Percentiles rank a stretch among this genome's conserved stretches.
These are phyloP conservation scores for Sturnira hondurensis DNA, from an alignment of 2,113 vertebrate genomes.

Conservation along the genomic window DNA sequence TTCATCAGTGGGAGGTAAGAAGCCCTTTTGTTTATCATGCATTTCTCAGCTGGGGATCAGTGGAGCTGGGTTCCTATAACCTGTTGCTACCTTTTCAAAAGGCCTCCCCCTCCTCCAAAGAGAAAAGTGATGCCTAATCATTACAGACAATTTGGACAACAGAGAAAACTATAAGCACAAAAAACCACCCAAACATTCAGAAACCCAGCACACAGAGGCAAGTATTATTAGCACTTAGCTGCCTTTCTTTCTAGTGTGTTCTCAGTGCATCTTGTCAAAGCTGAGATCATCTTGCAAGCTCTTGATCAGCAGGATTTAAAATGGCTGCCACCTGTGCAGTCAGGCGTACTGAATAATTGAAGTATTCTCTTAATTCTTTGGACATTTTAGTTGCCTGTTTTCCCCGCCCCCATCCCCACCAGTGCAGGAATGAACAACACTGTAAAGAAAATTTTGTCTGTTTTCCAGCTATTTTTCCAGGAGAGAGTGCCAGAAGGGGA, in stretches of 20 bases:
- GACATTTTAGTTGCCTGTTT: neutral
- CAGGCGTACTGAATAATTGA: neutral
- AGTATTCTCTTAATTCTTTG: neutral
- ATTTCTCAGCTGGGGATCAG: neutral
- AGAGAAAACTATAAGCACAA: neutral
- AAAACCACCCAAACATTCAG: neutral
- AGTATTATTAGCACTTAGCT: neutral
- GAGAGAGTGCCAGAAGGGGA: constrained; percentile 34
- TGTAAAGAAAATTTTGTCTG: constrained; percentile 41
- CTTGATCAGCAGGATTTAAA: constrained; percentile 11
- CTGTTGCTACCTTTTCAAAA: constrained; percentile 48
- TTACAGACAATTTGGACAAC: constrained; percentile 4
- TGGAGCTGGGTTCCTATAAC: neutral
- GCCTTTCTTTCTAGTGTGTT: constrained; percentile 5
- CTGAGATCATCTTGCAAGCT: neutral
- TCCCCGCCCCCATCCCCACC: neutral
- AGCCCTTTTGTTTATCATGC: neutral
- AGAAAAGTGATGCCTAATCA: constrained; percentile 5
- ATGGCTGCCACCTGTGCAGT: constrained; percentile 44
- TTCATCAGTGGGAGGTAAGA: constrained; percentile 59
- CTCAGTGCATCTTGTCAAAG: neutral
- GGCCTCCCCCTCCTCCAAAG: neutral
- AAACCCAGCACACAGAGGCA: neutral
- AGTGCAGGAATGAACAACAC: neutral
- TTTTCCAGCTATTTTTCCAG: constrained; percentile 57